Base-by-base conservation (phyloP, 2,797 vertebrate species). In the Sebastes taczanowskii region DNA sequence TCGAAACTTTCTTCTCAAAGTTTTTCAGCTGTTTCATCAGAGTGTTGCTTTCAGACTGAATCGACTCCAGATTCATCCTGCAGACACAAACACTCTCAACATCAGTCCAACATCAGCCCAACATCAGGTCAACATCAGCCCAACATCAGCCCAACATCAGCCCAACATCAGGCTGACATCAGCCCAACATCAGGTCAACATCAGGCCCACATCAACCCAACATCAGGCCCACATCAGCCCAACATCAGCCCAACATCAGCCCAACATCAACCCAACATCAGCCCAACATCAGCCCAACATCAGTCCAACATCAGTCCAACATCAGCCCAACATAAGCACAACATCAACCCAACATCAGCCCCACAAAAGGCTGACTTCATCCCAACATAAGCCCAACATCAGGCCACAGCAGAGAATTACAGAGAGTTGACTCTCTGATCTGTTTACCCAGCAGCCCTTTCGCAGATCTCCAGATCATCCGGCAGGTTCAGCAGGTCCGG, bases 401-500 rank as follows among this genome's bases (percentile, higher is more conserved):
- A 42, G 38, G 0, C 38, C 13, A 16, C 38, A 16, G 38, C 38
- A 42, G 38, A 14, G 35, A 14, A 13, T 42, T 42, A 16, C 38
- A 42, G 38, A 42, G 38, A 42, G 38, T 42, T 42, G 25, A 59
- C 25, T 27, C 7, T 59, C 8, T 34, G 34, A 29, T 59, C 14
- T 22, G 53, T 62, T 86, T 95, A 98, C 97, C 97, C 97, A 53
- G 97, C 95, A 25, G 97, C 97, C 85, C 91, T 94, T 69, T 96
- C 94, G 82, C 96, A 95, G 18, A 84, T 91, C 88, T 96, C 94
- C 86, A 98, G 84, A 89, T 97, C 97, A 71, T 82, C 91, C 11
- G 97, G 96, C 78, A 97, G 95, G 69, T 96, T 93, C 79, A 97
- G 91, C 66, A 97, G 94, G 79, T 97, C 96, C 0, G 92, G 95